Base-by-base conservation (phyloP, 2,888 invertebrate species). In the Carpatolechia fugitivella region DNA sequence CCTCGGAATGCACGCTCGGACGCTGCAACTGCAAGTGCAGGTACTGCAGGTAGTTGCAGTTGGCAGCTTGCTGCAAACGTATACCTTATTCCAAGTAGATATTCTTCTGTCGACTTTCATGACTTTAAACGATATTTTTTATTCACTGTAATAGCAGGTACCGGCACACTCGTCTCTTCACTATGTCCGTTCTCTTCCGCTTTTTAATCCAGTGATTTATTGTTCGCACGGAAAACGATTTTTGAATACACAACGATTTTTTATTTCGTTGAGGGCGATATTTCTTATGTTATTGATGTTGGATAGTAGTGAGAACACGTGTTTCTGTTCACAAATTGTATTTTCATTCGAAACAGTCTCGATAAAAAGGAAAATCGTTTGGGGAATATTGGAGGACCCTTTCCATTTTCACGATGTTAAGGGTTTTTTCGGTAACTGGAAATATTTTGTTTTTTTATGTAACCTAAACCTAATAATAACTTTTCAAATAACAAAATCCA, bases 201-300 rank as follows among this genome's bases (percentile, higher is more conserved):
- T 77, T 78, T 80, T 78, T 40, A 78, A 80, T 78, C 77, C 72
- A 56, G 64, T 76, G 79, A 79, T 79, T 78, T 79, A 80, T 76
- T 61, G 63, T 59, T 40, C 64, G 64, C 59, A 65, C 66, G 64
- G 63, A 65, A 66, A 75, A 71, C 74, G 69, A 68, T 75, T 74
- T 74, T 75, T 73, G 72, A 78, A 73, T 74, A 69, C 68, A 74
- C 68, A 74, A 72, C 68, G 63, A 67, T 67, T 69, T 69, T 68
- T 69, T 53, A 70, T 73, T 72, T 69, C 63, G 49, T 55, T 54
- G 18, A 18, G 18, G 49, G 56, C 64, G 56, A 66, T 69, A 65
- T 64, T 69, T 64, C 60, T 61, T 61, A 63, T 63, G 44, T 54
- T 40, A 40, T 40, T 40, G 16, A 40, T 40, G 40, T 40, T 40